phyloP scores from a whole-genome alignment of 1,140 invertebrate genomes.

The Pomacea maculata region DNA sequence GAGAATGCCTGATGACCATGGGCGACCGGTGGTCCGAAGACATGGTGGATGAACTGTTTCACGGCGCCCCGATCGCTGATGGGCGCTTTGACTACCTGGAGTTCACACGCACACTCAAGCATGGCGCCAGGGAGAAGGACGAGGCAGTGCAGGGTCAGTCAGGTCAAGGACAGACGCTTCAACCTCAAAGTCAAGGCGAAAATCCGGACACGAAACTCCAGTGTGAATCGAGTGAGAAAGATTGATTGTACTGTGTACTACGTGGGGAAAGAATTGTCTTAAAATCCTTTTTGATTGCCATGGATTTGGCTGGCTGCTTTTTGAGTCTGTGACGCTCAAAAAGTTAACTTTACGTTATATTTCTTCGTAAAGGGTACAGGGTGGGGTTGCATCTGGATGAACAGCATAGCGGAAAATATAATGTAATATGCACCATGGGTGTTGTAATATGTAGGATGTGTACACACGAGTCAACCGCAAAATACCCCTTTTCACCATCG shows the following conservation, averaged over 20 bases:
- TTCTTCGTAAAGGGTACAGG: no score
- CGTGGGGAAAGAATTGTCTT: no score
- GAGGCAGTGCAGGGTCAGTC: conserved; percentile 33
- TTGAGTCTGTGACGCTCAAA: no score
- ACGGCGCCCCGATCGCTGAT: conserved; percentile 94
- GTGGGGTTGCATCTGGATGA: no score
- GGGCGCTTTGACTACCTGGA: conserved; percentile 97
- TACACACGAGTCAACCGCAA: no score
- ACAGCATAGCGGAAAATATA: no score
- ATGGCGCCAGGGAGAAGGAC: conserved; percentile 61
- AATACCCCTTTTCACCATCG: no score
- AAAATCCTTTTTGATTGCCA: no score
- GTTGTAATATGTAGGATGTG: no score
- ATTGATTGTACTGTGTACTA: background rate
- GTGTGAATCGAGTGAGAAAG: background rate
- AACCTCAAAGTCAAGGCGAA: background rate
- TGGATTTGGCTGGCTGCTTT: no score
- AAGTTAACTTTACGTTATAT: no score
- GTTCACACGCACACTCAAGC: conserved; percentile 80
- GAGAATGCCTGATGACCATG: conserved; percentile 95
- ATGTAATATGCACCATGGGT: no score
- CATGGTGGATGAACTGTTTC: conserved; percentile 96
- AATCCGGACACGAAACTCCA: background rate
- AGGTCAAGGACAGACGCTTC: conserved; percentile 10
- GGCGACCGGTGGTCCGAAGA: conserved; percentile 95